phyloP scores from a whole-genome alignment of 2,888 invertebrate genomes.

The Linyphia triangularis region DNA sequence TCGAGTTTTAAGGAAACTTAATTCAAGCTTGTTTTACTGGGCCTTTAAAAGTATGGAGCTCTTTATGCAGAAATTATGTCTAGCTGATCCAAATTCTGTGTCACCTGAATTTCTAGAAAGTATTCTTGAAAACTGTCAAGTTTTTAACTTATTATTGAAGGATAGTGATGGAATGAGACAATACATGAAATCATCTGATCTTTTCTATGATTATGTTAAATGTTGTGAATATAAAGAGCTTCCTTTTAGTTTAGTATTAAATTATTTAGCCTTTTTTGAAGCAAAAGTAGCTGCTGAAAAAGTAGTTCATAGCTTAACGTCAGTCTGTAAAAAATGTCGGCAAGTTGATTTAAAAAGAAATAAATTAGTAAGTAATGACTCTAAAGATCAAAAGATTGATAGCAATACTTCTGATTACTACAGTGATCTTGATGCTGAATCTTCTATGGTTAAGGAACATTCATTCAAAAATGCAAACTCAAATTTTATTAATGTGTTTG shows the following conservation, averaged over 20 bases:
- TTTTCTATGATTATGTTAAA: background rate
- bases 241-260: constrained; percentile 37
- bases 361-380: background rate
- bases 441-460: background rate
- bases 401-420: constrained; percentile 28
- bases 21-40: constrained; percentile 57
- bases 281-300: constrained; percentile 61
- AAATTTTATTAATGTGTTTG: constrained; percentile 35
- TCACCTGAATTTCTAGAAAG: constrained; percentile 56
- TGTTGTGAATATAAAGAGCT: constrained; percentile 16
- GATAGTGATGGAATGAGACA: background rate
- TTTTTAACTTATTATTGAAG: constrained; percentile 36
- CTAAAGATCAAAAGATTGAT: background rate
- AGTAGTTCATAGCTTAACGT: constrained; percentile 50
- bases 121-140: constrained; percentile 28
- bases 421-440: constrained; percentile 30
- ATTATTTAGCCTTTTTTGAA: constrained; percentile 62
- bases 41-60: constrained; percentile 38
- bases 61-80: constrained; percentile 48
- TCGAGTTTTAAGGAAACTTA: constrained; percentile 13
- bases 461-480: background rate
- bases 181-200: background rate
- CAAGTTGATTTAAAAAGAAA: constrained; percentile 21
- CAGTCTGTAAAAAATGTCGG: constrained; percentile 27
- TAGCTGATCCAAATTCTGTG: constrained; percentile 62